Evolutionary conservation across 1,140 invertebrate genomes (phyloP), one percentile per base, ranked within the genome.

Genomic region (Drosophila littoralis): DNA sequence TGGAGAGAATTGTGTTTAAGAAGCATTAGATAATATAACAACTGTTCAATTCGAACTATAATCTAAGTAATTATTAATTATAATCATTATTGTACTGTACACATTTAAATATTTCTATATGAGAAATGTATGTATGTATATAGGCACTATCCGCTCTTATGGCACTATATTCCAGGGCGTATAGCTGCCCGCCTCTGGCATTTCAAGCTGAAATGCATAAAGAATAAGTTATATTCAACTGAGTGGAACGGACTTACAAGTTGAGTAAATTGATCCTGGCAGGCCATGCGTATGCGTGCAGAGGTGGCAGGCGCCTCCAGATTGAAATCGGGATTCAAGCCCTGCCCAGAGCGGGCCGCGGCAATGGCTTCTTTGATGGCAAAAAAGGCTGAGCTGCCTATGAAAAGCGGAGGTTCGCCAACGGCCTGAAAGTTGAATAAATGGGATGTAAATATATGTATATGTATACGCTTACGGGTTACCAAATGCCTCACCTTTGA

Each of bases 391-490:
- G 97, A 96, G 17, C 95, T 94, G 0, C 97, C 97, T 58, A 98
- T 93, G 86, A 99, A 98, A 12, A 99, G 92, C 0, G 98, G 98
- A 6, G 98, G 98, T 93, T 99, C 98, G 4, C 98, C 98, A 51
- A 99, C 96, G 74, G 97, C 98, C 97, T 92, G 51, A 7, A 74
- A 51, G 22, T 22, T 7, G 54, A 6, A 10, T n/a, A 32, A 8
- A 33, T 13, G 6, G n/a, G 6, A 54, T 15, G 10, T 17, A 36
- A 5, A 6, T 17, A 10, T 13, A 10, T 10, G n/a, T 6, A 13
- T 40, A 7, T 7, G 0, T 57, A 0, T 38, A 6, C 4, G 2
- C 55, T 0, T 61, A 42, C 89, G 1, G 22, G 22, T 5, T n/a
- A 12, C 9, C 4, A 9, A 2, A 4, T 17, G 13, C 8, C 51